phyloP scores from a whole-genome alignment of 1,140 invertebrate genomes.

The Goniozus legneri region DNA sequence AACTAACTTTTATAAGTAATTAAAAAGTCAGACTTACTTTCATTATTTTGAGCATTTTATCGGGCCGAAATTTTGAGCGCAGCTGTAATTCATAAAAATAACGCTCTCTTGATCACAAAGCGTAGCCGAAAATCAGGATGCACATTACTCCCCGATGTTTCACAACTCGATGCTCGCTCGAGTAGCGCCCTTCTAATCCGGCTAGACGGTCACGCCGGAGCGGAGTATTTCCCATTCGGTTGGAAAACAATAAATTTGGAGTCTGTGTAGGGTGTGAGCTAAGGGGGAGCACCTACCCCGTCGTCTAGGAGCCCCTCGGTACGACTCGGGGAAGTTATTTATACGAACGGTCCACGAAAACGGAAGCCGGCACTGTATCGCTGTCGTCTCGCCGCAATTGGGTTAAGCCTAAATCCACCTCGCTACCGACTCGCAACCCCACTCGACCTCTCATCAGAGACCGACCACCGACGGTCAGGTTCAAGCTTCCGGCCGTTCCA shows the following conservation, averaged over 20 bases:
- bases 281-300: too few relatives aligned
- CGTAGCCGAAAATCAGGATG: too few relatives aligned
- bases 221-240: conserved; percentile 26
- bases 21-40: too few relatives aligned
- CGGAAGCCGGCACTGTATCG: conserved; percentile 24
- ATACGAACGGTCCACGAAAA: conserved; percentile 14
- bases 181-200: neutral
- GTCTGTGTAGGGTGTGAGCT: conserved; percentile 7
- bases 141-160: too few relatives aligned
- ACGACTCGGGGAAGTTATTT: too few relatives aligned
- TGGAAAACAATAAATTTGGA: conserved; percentile 30
- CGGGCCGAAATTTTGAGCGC: too few relatives aligned
- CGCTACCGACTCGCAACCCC: neutral
- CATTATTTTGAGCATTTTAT: too few relatives aligned
- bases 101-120: too few relatives aligned
- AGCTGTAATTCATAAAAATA: too few relatives aligned
- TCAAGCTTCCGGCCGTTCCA: conserved; percentile 18
- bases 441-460: neutral
- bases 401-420: conserved; percentile 26
- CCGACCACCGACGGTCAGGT: conserved; percentile 20
- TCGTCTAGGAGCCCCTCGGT: too few relatives aligned
- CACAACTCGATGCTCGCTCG: neutral
- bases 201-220: conserved; percentile 8
- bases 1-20: too few relatives aligned
- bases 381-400: conserved; percentile 25